Evolutionary conservation across 2,113 vertebrate species (phyloP).

Genomic region (Excalfactoria chinensis): DNA sequence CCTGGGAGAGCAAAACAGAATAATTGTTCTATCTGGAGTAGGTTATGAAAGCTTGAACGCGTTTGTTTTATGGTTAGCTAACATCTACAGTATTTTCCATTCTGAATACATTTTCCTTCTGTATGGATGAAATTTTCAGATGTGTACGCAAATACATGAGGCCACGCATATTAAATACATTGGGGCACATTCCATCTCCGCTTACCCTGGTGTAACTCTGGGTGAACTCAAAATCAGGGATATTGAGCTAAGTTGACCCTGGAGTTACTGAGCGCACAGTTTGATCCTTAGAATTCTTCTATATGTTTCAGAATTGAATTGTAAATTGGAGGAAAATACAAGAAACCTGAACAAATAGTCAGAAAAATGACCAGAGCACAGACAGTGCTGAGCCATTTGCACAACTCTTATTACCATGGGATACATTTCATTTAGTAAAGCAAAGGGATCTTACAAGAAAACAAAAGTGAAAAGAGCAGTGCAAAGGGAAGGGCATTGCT

Average conservation of each 20-base stretch:
- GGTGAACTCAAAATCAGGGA: background rate
- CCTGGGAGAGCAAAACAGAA: background rate
- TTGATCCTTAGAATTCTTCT: background rate
- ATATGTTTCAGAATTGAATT: background rate
- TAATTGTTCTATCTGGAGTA: background rate
- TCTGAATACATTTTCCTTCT: background rate
- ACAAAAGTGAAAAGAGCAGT: background rate
- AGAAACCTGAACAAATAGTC: background rate
- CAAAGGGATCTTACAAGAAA: background rate
- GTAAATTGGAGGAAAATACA: background rate
- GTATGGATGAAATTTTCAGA: constrained; percentile 30
- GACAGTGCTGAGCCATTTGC: background rate
- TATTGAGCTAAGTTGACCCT: background rate
- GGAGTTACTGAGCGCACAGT: background rate
- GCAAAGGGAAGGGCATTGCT: background rate
- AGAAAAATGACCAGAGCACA: background rate
- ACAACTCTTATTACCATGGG: background rate
- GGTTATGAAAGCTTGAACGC: background rate
- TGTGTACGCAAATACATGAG: background rate
- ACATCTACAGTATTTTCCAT: background rate
- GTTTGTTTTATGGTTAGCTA: constrained; percentile 41
- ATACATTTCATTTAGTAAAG: background rate
- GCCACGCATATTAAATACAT: background rate
- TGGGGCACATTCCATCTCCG: background rate
- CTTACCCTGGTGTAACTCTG: background rate